These are phyloP conservation scores for Boloria euphrosyne DNA, from an alignment of 2,888 invertebrate species.

Conservation along the genomic window DNA sequence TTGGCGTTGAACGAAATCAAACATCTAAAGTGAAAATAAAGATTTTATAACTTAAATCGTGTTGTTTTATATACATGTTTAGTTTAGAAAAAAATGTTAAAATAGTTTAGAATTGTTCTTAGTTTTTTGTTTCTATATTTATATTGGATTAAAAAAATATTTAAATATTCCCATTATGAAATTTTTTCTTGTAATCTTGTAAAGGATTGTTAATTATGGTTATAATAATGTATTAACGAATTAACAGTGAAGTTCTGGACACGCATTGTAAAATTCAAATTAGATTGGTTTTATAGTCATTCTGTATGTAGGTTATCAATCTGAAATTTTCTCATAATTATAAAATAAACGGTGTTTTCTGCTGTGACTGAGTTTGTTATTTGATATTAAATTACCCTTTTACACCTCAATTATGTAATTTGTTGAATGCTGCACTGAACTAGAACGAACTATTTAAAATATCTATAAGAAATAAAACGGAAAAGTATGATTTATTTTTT, in stretches of 20 bases:
- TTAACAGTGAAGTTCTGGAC: conserved; percentile 68
- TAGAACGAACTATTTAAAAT: too few relatives aligned
- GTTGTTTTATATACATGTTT: conserved; percentile 72
- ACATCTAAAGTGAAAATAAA: conserved; percentile 68
- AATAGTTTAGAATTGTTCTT: conserved; percentile 72
- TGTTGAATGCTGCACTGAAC: background rate
- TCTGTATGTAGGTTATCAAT: conserved; percentile 83
- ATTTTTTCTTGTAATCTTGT: conserved; percentile 73
- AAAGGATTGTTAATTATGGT: conserved; percentile 57
- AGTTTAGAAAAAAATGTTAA: conserved; percentile 76
- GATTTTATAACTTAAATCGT: conserved; percentile 45
- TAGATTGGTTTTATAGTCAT: conserved; percentile 82
- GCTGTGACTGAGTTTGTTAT: conserved; percentile 65
- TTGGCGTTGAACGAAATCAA: conserved; percentile 76
- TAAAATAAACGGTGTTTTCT: conserved; percentile 84
- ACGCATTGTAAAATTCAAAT: conserved; percentile 75
- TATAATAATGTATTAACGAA: conserved; percentile 54
- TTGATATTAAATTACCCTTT: background rate
- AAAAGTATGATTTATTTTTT: too few relatives aligned
- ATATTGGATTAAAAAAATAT: conserved; percentile 53
- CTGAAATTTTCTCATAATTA: conserved; percentile 83
- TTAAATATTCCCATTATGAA: conserved; percentile 69
- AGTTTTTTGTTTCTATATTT: conserved; percentile 59
- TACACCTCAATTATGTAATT: too few relatives aligned
- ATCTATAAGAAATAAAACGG: too few relatives aligned